These are phyloP conservation scores for Equus quagga DNA, from an alignment of 2,113 vertebrate species.

Conservation along the genomic window DNA sequence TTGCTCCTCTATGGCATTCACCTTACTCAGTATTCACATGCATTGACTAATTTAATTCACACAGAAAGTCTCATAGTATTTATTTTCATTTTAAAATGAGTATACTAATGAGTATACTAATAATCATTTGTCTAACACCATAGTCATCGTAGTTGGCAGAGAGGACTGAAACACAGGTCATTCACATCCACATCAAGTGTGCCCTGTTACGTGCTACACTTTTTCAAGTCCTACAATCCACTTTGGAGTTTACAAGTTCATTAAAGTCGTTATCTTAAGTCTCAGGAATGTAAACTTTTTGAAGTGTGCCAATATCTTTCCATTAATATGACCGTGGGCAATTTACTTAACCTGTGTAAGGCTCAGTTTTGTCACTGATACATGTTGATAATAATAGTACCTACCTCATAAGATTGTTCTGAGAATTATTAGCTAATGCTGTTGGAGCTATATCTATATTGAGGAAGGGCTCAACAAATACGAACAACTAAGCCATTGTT, in stretches of 20 bases:
- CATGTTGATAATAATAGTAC: neutral
- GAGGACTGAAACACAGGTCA: neutral
- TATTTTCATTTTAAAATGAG: neutral
- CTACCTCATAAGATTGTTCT: neutral
- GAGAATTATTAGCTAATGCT: neutral
- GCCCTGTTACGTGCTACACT: neutral
- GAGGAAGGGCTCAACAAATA: neutral
- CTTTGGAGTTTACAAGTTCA: conserved; percentile 25
- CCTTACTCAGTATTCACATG: neutral
- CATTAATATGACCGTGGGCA: neutral
- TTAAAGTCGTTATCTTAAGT: conserved; percentile 50
- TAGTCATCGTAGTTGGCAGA: neutral
- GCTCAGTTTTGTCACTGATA: conserved; percentile 1
- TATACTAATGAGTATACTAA: neutral
- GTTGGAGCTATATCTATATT: neutral
- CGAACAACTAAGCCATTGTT: neutral
- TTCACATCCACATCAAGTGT: neutral
- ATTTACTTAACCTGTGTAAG: neutral
- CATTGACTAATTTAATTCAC: neutral
- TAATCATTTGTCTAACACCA: neutral
- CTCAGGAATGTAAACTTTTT: conserved; percentile 20
- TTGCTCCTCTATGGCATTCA: neutral
- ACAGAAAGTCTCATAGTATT: neutral
- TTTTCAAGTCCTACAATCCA: conserved; percentile 2
- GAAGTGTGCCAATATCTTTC: neutral